Conservation (phyloP, 2,797 vertebrate genomes). For the Muscicapa comitata region DNA sequence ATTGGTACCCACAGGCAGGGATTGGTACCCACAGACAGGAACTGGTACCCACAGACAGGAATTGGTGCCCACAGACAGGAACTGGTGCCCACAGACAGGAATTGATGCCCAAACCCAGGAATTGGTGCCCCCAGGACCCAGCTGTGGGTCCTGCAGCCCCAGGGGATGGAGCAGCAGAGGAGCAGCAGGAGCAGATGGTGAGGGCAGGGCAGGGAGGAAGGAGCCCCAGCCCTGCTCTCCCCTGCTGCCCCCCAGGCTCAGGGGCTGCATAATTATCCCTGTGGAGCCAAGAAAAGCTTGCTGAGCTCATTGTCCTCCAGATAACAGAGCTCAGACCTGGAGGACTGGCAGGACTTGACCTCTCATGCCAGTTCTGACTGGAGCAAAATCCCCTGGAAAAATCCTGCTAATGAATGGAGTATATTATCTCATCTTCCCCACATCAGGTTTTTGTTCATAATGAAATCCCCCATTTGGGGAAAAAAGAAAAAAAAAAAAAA, state of each 20-base stretch:
- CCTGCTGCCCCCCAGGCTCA: conserved; percentile 16
- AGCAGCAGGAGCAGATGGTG: conserved; percentile 50
- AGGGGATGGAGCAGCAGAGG: not conserved
- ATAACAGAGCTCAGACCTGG: not conserved
- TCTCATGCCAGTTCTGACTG: not conserved
- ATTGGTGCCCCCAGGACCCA: not conserved
- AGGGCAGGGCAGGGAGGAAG: not conserved
- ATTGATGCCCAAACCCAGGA: accelerated
- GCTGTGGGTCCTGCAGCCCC: not conserved
- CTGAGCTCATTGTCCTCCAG: conserved; percentile 33
- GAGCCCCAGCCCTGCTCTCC: not conserved
- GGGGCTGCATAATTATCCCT: conserved; percentile 36
- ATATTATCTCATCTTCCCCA: not conserved
- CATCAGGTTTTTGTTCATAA: not conserved
- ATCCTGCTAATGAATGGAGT: not conserved
- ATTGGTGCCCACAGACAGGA: accelerated
- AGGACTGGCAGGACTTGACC: not conserved
- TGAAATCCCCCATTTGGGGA: not conserved
- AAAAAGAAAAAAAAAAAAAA: not conserved
- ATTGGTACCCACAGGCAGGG: accelerated
- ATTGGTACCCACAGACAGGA: accelerated
- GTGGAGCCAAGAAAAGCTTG: not conserved
- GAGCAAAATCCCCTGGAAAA: not conserved
- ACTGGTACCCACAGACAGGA: accelerated
- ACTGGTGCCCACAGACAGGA: accelerated